Base-by-base conservation (phyloP, 2,113 vertebrate species). In the Indicator indicator region DNA sequence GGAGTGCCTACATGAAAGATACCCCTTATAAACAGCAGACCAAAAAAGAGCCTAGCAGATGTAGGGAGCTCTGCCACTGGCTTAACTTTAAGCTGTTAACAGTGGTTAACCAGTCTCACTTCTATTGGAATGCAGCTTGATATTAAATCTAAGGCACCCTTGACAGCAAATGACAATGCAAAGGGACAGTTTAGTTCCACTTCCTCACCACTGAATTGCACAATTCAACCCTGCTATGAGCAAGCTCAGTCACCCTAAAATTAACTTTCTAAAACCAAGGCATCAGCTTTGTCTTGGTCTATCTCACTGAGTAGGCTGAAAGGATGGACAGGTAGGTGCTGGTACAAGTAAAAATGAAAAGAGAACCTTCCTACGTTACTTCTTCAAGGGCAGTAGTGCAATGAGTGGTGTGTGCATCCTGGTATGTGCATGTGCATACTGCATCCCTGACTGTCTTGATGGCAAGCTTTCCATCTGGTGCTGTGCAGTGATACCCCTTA, bases 401-500 rank as follows among this genome's bases (percentile, higher is more conserved):
- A 38, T 16, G 21, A 75, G 58, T 19, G 33, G 46, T 0, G 1
- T 7, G 28, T 32, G 20, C 60, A 58, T 33, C 33, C 32, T 64
- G 59, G 24, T 33, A 28, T 1, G 1, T 40, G 64, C 13, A 2
- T 9, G 19, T 30, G 30, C 4, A 2, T 40, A 42, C 79, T 56
- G 58, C 1, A 0, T 23, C 56, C 21, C 12, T 20, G 19, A 9
- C 64, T 38, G 52, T 38, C n/a, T 26, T 60, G 30, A 46, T 0
- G 7, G 28, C 70, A 65, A 65, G 32, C 30, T 69, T 27, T 42
- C 52, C 28, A 48, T 44, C 26, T 0, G 0, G 27, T 20, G 73
- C 62, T 42, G 21, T 9, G 30, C 30, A 32, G 56, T 28, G 56
- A 59, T 14, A 28, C 21, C n/a, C 30, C 9, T 33, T 24, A 15